These are phyloP conservation scores for Turritopsis rubra DNA, from an alignment of 30 jellyfish, hydroid and myxozoan genomes.

Conservation along the genomic window DNA sequence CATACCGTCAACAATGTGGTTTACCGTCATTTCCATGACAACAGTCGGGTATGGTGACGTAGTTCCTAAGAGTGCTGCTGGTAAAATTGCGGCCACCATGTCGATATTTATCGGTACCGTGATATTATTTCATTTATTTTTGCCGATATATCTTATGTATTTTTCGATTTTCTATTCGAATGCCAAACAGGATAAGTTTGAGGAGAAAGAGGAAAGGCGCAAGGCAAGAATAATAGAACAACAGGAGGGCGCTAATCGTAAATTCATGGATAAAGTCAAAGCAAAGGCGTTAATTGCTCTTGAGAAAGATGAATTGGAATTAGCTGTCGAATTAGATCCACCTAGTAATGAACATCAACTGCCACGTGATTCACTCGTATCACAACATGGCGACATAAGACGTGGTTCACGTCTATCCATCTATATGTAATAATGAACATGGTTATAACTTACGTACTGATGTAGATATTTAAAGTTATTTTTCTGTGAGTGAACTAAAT, in stretches of 20 bases:
- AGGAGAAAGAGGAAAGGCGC: not conserved
- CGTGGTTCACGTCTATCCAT: not conserved
- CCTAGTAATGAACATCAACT: not conserved
- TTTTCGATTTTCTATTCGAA: slow-evolving; percentile 56
- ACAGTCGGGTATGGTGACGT: slow-evolving; percentile 84
- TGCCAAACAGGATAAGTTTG: slow-evolving; percentile 22
- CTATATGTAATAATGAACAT: not conserved
- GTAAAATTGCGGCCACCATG: slow-evolving; percentile 53
- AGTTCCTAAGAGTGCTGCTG: slow-evolving; percentile 49
- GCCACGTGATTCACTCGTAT: not conserved
- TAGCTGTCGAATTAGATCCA: not conserved
- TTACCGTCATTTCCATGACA: slow-evolving; percentile 58
- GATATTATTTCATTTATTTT: slow-evolving; percentile 56
- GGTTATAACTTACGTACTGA: no score
- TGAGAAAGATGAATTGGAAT: not conserved
- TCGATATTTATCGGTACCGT: slow-evolving; percentile 63
- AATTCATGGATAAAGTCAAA: not conserved
- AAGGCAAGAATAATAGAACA: not conserved
- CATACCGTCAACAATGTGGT: slow-evolving; percentile 69
- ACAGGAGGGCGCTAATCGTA: not conserved
- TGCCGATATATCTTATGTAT: slow-evolving; percentile 73
- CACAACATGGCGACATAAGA: not conserved
- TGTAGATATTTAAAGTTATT: not conserved
- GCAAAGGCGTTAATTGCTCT: not conserved
- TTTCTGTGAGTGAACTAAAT: not conserved